phyloP scores from a whole-genome alignment of 2,888 invertebrate species.

The Hecatera dysodea region DNA sequence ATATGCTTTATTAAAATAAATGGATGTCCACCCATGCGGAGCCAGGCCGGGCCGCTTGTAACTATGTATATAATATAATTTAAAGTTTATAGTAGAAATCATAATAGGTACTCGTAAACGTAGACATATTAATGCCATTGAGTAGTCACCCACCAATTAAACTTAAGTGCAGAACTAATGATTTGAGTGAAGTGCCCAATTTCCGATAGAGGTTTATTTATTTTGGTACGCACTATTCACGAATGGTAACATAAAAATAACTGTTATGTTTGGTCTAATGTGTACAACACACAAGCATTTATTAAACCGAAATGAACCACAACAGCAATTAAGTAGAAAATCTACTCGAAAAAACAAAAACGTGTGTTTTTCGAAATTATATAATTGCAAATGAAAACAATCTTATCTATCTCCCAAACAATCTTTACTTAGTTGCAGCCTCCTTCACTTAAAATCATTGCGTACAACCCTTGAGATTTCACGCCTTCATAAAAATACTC shows the following conservation, averaged over 20 bases:
- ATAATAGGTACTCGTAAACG: not conserved
- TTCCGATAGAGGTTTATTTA: not conserved
- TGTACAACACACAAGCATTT: not conserved
- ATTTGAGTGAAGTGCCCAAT: not conserved
- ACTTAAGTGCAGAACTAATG: conserved; percentile 1
- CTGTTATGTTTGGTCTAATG: not conserved
- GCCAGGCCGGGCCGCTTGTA: no score
- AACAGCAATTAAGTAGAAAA: not conserved
- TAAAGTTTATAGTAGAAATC: no score
- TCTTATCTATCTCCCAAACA: conserved; percentile 14
- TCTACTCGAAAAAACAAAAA: not conserved
- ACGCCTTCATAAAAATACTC: conserved; percentile 60
- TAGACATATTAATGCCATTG: not conserved
- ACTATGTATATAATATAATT: no score
- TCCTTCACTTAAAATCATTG: conserved; percentile 50
- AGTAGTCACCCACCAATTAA: not conserved
- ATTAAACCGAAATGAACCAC: no score
- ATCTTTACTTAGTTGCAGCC: conserved; percentile 28
- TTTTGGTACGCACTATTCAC: not conserved
- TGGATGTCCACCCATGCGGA: no score
- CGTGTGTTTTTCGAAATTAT: not conserved
- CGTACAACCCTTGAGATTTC: conserved; percentile 51
- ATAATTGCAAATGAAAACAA: conserved; percentile 19
- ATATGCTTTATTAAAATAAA: no score
- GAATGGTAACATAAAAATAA: not conserved